Percentiles rank a stretch among this genome's conserved stretches.
Evolutionary conservation across 2,888 invertebrate genomes (phyloP).

Genomic region (Hydroisotoma schaefferi): DNA sequence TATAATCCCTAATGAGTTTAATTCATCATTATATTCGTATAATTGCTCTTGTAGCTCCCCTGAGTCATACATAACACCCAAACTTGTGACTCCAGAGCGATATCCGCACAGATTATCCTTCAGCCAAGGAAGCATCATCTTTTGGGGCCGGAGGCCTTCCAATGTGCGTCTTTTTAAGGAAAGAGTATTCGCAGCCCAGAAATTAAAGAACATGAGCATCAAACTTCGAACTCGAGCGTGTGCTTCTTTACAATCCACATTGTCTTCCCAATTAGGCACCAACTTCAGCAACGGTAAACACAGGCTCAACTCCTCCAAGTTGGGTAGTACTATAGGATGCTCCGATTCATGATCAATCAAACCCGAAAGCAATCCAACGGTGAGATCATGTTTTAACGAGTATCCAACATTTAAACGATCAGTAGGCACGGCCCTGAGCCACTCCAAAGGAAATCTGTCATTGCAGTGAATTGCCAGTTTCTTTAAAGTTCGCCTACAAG

Average conservation of each 20-base stretch:
- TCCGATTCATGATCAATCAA: too few species aligned
- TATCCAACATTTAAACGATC: neutral
- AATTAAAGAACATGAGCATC: too few species aligned
- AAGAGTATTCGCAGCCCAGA: too few species aligned
- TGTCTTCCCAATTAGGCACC: neutral
- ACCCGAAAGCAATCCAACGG: neutral
- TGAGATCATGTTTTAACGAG: neutral
- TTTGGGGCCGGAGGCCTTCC: neutral
- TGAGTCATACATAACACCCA: conserved; percentile 5
- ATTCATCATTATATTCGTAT: conserved; percentile 9
- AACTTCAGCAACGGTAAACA: neutral
- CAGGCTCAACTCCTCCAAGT: neutral
- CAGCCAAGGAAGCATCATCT: neutral
- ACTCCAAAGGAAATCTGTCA: conserved; percentile 13
- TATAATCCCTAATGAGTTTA: neutral
- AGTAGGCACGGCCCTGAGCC: neutral
- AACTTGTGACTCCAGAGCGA: neutral
- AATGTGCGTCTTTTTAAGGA: neutral
- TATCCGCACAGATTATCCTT: neutral
- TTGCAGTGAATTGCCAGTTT: conserved; percentile 1
- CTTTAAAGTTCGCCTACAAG: neutral
- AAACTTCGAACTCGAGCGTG: neutral
- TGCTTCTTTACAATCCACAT: neutral
- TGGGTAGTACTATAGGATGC: neutral
- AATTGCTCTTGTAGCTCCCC: neutral